A percentile compares a stretch with the other conserved stretches of the same genome.
Conservation (phyloP, 2,113 vertebrate genomes). For the Phrynosoma platyrhinos region DNA sequence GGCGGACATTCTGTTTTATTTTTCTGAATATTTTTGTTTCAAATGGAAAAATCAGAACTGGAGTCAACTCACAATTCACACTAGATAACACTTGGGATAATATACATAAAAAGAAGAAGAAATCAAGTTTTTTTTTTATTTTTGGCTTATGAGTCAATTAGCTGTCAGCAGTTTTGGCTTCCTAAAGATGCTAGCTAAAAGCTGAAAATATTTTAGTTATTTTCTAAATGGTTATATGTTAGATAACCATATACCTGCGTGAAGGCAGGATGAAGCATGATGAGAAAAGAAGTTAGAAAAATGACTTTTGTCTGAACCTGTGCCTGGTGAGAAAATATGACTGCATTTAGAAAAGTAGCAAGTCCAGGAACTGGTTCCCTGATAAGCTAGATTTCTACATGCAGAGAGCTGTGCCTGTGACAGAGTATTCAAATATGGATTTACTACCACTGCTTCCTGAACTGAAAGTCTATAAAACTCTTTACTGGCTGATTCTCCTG, state of each 20-base stretch:
- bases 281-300: neutral
- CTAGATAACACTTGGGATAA: neutral
- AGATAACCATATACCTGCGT: neutral
- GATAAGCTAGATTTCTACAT: neutral
- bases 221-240: neutral
- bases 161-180: neutral
- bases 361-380: neutral
- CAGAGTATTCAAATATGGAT: neutral
- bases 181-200: neutral
- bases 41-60: conserved; percentile 9
- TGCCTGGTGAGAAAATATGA: neutral
- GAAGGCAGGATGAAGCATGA: neutral
- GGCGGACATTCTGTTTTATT: neutral
- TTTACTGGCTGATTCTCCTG: neutral
- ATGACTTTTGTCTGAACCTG: neutral
- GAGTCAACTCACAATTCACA: neutral
- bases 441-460: neutral
- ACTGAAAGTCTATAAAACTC: neutral
- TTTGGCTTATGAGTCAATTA: neutral
- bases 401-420: neutral
- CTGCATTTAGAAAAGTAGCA: neutral
- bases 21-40: neutral
- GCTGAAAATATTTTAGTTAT: neutral
- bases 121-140: too few relatives aligned
- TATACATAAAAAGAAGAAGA: too few relatives aligned